Percentiles rank a stretch among this genome's conserved stretches.
Conservation (phyloP, 2,797 vertebrate genomes). For the Cyprinodon diabolis region DNA sequence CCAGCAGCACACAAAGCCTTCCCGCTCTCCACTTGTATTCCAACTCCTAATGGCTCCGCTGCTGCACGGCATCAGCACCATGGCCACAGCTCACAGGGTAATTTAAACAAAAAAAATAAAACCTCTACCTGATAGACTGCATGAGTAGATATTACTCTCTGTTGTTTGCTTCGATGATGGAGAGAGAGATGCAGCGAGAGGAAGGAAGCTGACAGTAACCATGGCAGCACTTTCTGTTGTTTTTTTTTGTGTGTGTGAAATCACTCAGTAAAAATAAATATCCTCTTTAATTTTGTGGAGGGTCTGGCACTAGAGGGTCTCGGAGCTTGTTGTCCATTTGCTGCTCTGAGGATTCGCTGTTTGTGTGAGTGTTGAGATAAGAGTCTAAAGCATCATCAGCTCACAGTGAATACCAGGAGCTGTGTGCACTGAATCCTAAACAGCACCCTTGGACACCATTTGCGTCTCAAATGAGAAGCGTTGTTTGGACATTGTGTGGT, state of each 20-base stretch:
- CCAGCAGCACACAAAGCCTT: slow-evolving; percentile 27
- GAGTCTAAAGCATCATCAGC: slow-evolving; percentile 29
- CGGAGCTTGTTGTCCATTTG: slow-evolving; percentile 41
- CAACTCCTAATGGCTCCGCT: slow-evolving; percentile 36
- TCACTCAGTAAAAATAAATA: slow-evolving; percentile 33
- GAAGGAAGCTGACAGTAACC: slow-evolving; percentile 64
- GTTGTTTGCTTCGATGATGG: slow-evolving; percentile 28
- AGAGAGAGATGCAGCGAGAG: slow-evolving; percentile 27
- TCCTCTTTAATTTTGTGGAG: slow-evolving; percentile 43
- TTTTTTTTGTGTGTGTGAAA: slow-evolving; percentile 9
- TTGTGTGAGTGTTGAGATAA: slow-evolving; percentile 47
- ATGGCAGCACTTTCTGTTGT: slow-evolving; percentile 55
- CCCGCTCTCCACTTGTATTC: slow-evolving; percentile 36
- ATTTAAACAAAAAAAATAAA: slow-evolving; percentile 15
- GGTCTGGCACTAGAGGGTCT: slow-evolving; percentile 28
- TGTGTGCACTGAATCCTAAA: slow-evolving; percentile 23
- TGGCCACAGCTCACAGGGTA: slow-evolving; percentile 14
- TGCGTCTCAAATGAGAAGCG: neutral
- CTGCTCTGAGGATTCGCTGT: slow-evolving; percentile 53
- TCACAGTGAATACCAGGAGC: slow-evolving; percentile 41
- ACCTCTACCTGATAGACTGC: slow-evolving; percentile 47
- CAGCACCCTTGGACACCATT: slow-evolving; percentile 4
- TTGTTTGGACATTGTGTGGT: slow-evolving; percentile 3
- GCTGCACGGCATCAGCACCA: slow-evolving; percentile 27
- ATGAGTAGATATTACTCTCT: slow-evolving; percentile 39